Evolutionary conservation across 2,797 vertebrate species (phyloP), one percentile per base, ranked within the genome.

Genomic region (Carapus acus): DNA sequence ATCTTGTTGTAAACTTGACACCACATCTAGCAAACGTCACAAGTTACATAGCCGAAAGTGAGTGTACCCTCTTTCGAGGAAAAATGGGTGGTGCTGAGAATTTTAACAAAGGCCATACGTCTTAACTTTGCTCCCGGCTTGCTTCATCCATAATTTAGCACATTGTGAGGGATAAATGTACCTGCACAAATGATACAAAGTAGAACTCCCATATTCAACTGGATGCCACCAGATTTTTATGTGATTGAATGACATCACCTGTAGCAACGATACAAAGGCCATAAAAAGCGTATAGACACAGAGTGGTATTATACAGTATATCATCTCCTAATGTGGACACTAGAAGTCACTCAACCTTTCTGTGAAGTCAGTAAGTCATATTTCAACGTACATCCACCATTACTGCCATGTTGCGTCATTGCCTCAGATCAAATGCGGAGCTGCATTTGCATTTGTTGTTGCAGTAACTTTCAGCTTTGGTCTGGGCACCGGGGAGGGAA

Each of bases 111-210:
- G 51, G 53, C 41, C 38, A 73, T 71, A 50, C n/a, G 47, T 71
- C 64, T 74, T 55, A 44, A 54, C 45, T 57, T 54, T 41, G 63
- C 71, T 76, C 60, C 46, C 8, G 63, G 72, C 61, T 44, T 43
- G 15, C 40, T 44, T 71, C 58, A 80, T 83, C 23, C 69, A 78
- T 81, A 75, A 83, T 82, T 80, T 51, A 85, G 40, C 38, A 31
- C 33, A 49, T 2, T 2, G 27, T 13, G 7, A 49, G 31, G 45
- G 54, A 57, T 49, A 59, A 69, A 65, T 60, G 47, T 54, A 53
- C 31, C 42, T 49, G 31, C 63, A 62, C 52, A 49, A 34, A 31
- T 38, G 43, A 62, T 60, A 29, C 19, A 66, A 37, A 31, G 55
- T 53, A 41, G 41, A 36, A 36, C 34, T 16, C 42, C 43, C 55